Evolutionary conservation across 2,888 invertebrate genomes (phyloP), one percentile per base, ranked within the genome.

Genomic region (Itoplectis maculator): DNA sequence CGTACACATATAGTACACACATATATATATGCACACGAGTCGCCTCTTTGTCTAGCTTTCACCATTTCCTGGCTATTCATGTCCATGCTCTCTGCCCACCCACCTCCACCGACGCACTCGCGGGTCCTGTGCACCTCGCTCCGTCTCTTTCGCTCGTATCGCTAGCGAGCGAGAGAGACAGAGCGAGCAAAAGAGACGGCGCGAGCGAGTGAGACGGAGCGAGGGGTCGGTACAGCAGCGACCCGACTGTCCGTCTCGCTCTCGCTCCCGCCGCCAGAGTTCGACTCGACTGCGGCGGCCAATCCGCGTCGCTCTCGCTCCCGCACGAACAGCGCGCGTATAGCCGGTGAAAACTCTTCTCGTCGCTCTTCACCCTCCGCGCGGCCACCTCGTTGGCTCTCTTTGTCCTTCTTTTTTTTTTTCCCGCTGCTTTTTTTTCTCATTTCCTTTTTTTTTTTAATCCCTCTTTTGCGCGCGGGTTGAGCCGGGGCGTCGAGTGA

Each of bases 401-500:
- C 29, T 70, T 11, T 47, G 35, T 59, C 66, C 61, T 82, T 13
- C 45, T 47, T 56, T 56, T 65, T 47, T 40, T 11, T 18, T 40
- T 47, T 35, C 11, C 65, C 18, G 11, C 9, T 18, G 29, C 13
- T 15, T 11, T 8, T 72, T 63, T 73, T 61, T 66, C 51, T 42
- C 23, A 35, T 45, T 59, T 56, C 18, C 47, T 45, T 11, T 23
- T 73, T 75, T 74, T 79, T 79, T 76, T 20, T n/a, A 68, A 65
- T 74, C 75, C 51, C 82, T 51, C 56, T 74, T 83, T 78, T 72
- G 61, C 82, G 76, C 63, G 29, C 63, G 45, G 74, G 66, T 73
- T 47, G 68, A 69, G 59, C 66, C 20, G 72, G 54, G 66, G 86
- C 86, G 84, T 86, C 88, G 87, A 89, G 90, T 90, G 90, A 91